Base-by-base conservation (phyloP, 2,888 invertebrate species). In the Dione vanillae region DNA sequence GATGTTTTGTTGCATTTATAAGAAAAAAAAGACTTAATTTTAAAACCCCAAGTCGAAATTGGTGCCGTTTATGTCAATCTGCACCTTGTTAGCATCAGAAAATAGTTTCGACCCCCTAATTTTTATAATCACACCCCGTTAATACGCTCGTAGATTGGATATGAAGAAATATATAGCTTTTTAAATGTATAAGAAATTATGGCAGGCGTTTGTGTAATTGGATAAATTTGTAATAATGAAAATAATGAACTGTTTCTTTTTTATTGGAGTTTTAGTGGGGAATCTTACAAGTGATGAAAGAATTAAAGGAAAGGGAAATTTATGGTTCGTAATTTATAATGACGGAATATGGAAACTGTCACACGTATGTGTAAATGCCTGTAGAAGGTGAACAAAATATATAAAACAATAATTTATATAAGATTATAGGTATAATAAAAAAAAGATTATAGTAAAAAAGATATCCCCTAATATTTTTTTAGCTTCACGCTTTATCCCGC, bases 1-100 rank as follows among this genome's bases (percentile, higher is more conserved):
- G 87, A 82, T 88, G 87, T 77, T 81, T 78, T 77, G 75, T 43
- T 43, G 19, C 51, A 62, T 62, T 47, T 3, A 35, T n/a, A n/a
- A n/a, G 5, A 27, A 27, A 58, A 58, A 41, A 65, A 65, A 43
- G 65, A 64, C 52, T 61, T 19, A 35, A 65, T 41, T 67, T 71
- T 52, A 19, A 52, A 49, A 56, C 67, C 43, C 27, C 61, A 61
- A 45, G 27, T 45, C 27, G 6, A 61, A 61, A 61, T 61, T 45
- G 61, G 27, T 51, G 19, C 41, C 67, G 59, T 71, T 71, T 65
- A 71, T 68, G 67, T 70, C 67, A 70, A 70, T 73, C 72, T 47
- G 59, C 72, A 70, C 70, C 73, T 73, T 70, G 52, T 65, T 65
- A 65, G 52, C 52, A 40, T 49, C 49, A 51, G 10, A 51, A 64